These are phyloP conservation scores for Lasiurus borealis DNA, from an alignment of 2,113 vertebrate species.

Conservation along the genomic window DNA sequence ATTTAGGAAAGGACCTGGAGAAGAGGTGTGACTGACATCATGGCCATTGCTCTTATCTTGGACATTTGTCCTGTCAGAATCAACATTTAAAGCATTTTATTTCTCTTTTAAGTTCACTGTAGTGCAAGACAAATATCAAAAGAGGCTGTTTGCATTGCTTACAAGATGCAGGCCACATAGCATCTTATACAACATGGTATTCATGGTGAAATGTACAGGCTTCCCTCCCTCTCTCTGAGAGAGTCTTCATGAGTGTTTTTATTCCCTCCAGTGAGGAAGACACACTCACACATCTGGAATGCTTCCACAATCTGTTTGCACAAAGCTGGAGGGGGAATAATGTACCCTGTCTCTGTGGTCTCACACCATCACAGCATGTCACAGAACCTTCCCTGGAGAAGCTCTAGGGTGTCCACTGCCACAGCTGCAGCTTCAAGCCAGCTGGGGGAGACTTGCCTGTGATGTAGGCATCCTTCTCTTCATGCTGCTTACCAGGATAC, in stretches of 20 bases:
- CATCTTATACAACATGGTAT: not conserved
- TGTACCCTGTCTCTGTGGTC: not conserved
- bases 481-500: not conserved
- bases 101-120: not conserved
- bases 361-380: rapidly evolving
- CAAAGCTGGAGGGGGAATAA: not conserved
- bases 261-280: not conserved
- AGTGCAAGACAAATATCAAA: conserved; percentile 27
- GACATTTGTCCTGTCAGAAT: not conserved
- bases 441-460: rapidly evolving
- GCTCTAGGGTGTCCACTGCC: rapidly evolving
- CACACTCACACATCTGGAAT: conserved; percentile 14
- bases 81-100: conserved; percentile 11
- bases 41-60: not conserved
- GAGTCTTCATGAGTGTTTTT: not conserved
- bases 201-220: not conserved
- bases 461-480: rapidly evolving
- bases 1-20: not conserved
- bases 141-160: not conserved
- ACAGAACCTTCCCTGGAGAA: not conserved
- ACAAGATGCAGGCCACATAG: not conserved
- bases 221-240: conserved; percentile 10
- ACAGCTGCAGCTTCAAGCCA: rapidly evolving
- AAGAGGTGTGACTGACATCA: not conserved
- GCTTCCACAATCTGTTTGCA: conserved; percentile 4